Base-by-base conservation (phyloP, 2,113 vertebrate species). In the Chrysemys picta region DNA sequence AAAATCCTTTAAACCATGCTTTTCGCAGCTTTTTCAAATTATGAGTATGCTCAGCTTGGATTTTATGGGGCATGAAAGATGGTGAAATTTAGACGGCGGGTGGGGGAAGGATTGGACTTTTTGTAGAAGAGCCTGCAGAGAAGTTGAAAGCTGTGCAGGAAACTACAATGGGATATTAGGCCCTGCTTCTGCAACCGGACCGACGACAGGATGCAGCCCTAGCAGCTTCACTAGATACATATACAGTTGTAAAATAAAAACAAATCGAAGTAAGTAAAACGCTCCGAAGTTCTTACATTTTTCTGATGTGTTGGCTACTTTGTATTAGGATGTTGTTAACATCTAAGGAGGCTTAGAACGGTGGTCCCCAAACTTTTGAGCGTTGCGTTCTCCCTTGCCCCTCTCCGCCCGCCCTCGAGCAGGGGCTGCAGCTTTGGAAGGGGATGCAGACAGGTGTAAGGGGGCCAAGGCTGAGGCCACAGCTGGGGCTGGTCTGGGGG, bases 11-110 rank as follows among this genome's bases (percentile, higher is more conserved):
- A 96, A 93, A 94, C 85, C 82, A 50, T 94, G 22, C 65, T 93
- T 97, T 96, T 83, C 93, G n/a, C 97, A 97, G 93, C 79, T 93
- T 97, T 97, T 98, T 97, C 95, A 91, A 85, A 97, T 98, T 97
- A 97, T 57, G 69, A 90, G 88, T 89, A 93, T 94, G 86, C 53
- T 69, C 81, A 92, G 93, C 95, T 92, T 87, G 80, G 53, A 88
- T 92, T 92, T 92, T 88, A 89, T 84, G 87, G 86, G 82, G 69
- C 86, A 89, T 85, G 85, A 87, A 94, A 89, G 89, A 96, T 95
- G 82, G 87, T 91, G 92, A 83, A 90, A 84, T 95, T 81, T 84
- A 94, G 86, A 42, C 57, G 86, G 42, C 69, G 82, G 21, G 82
- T 79, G 57, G 86, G 35, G 62, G 85, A 85, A 84, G 83, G 56